Base-by-base conservation (phyloP, 2,888 invertebrate species). In the Oscheius sp. region DNA sequence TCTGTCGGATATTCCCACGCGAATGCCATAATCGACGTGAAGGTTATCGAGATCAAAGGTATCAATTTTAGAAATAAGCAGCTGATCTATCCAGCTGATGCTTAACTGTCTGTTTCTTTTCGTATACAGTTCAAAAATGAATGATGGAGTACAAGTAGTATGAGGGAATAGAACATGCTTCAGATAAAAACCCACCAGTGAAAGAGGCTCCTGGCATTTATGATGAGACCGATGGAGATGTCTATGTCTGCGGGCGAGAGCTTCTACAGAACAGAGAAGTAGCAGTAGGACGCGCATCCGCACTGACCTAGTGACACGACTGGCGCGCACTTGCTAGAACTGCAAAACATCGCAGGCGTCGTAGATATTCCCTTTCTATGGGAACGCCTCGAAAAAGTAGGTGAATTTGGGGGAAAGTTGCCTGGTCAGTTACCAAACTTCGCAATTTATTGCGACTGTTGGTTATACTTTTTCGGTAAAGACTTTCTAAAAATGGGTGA, bases 191-290 rank as follows among this genome's bases (percentile, higher is more conserved):
- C 68, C 51, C 30, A 73, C 73, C 56, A 73, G 33, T 33, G 45
- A 68, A 12, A 68, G 70, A 14, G 73, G 70, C 28, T 73, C 73
- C 32, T 66, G 66, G 41, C 73, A 73, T n/a, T 59, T 59, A 17
- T 59, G 59, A 41, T 68, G 30, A 0, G 59, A 44, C 26, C 26
- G 20, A 26, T 59, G 59, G 30, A 59, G 59, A 26, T 59, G 59
- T 26, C 59, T 41, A 59, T 59, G 59, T 28, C 28, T 22, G 8
- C 59, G 41, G 24, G 59, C 59, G 12, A 22, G 26, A 59, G 28
- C 41, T 6, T 28, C 59, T 26, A 44, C 26, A 41, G 59, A 41
- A 59, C 41, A 41, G 26, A 59, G 38, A 41, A 59, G 44, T 59
- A 59, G 59, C 59, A 28, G 59, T 59, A 59, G 59, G 41, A 44